Evolutionary conservation across 2,797 vertebrate genomes (phyloP), one percentile per base, ranked within the genome.

Genomic region (Propithecus perrieri): DNA sequence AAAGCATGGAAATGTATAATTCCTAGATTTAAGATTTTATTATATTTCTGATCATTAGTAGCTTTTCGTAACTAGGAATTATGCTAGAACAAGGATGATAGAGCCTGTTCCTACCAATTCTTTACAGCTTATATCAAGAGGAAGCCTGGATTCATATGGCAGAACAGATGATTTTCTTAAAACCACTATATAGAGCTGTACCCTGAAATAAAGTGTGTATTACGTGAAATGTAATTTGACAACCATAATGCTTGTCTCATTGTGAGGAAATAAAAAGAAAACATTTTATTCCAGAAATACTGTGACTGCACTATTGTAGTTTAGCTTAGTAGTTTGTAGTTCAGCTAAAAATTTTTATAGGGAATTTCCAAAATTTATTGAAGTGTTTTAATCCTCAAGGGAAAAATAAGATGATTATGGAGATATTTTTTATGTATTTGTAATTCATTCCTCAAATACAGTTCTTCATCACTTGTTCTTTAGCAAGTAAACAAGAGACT

Each of bases 401-500:
- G 85, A 89, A 95, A 94, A 87, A 24, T 30, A 55, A 81, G 63
- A 53, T 69, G 67, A 38, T 78, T 81, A 46, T 75, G 63, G 55
- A 91, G 33, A 28, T 43, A 14, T 80, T 80, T 53, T 93, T 15
- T 28, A 38, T 80, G 28, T 30, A 81, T 85, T n/a, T 67, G 61
- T 2, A 1, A 30, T 55, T 96, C 75, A 79, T 80, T 95, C 95
- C 48, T 93, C 41, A 91, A 72, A 79, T 26, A 72, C 17, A 59
- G 6, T 97, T 86, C 63, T 93, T 95, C 59, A 90, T 86, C 22
- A 12, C 1, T 85, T 85, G 0, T 96, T 97, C 35, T 97, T 85
- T 96, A 80, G 67, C 35, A 84, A 97, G 85, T 81, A 96, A 98
- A 95, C 14, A 95, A 87, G 35, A n/a, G 24, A 76, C 35, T 67